Evolutionary conservation across 2,113 vertebrate species (phyloP).

Genomic region (Melanostigma gelatinosum): DNA sequence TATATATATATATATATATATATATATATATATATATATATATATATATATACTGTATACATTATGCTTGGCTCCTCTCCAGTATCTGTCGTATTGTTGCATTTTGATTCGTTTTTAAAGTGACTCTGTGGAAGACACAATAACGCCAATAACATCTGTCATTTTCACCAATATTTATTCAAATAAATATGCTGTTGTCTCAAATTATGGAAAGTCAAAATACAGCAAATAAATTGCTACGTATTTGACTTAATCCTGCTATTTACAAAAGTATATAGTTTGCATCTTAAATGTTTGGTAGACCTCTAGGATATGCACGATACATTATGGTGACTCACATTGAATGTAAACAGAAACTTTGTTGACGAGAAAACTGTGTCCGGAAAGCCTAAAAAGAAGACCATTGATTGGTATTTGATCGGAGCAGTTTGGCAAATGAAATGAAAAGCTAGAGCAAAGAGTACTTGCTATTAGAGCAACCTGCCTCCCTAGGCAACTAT

Average conservation of each 20-base stretch:
- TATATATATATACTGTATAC: neutral
- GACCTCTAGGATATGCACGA: too few species aligned
- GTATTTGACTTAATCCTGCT: too few species aligned
- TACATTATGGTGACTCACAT: too few species aligned
- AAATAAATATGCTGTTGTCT: neutral
- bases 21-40: neutral
- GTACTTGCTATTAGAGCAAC: neutral
- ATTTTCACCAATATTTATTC: neutral
- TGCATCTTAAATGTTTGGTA: too few species aligned
- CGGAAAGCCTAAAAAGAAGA: too few species aligned
- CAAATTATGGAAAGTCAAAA: too few species aligned
- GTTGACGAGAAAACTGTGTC: too few species aligned
- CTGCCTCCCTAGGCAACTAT: neutral
- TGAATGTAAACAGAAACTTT: too few species aligned
- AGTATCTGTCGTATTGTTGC: neutral
- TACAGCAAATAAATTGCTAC: too few species aligned
- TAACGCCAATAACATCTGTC: neutral
- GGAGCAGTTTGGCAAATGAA: neutral
- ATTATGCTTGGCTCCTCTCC: neutral
- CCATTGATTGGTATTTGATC: too few species aligned
- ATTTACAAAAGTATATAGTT: too few species aligned
- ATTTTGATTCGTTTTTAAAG: neutral
- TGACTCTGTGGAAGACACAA: neutral
- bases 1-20: neutral
- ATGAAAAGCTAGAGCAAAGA: neutral